Base-by-base conservation (phyloP, 2,797 vertebrate genomes). In the Protonibea diacanthus region DNA sequence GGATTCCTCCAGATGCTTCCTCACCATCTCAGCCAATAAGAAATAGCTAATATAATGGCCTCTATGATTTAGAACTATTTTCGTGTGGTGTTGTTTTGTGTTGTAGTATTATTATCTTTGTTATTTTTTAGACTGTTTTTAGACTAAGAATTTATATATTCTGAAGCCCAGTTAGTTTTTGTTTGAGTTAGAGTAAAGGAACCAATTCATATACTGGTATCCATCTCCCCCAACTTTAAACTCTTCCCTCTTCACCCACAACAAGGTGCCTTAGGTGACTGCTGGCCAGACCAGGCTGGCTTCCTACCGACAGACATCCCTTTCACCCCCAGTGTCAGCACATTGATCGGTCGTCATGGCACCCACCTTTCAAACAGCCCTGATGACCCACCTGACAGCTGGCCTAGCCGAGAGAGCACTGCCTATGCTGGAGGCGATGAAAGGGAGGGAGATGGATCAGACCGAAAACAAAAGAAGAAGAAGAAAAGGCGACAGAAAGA, bases 401-500 rank as follows among this genome's bases (percentile, higher is more conserved):
- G 92, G 93, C 87, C 90, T 15, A 69, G 66, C 58, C 86, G 80
- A 42, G 93, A 95, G 62, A 91, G 89, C 62, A 0, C 80, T 0
- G 76, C 89, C 15, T 81, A 90, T 1, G 91, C 88, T 21, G 90
- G 86, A 7, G 90, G 87, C 0, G 94, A 95, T 3, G 95, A 95
- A 78, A 86, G 86, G 63, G 94, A 95, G 17, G 78, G 63, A 3
- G 94, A 95, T 0, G 91, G 89, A 17, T 86, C 84, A 0, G 95
- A 95, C 65, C 88, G 92, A 44, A 95, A 95, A 74, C 94, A 95
- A 83, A 96, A 95, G 91, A 96, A 92, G 89, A 96, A 96, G 91
- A 96, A 96, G 87, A 96, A 95, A 89, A 94, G 95, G 71, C 89
- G 93, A 74, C 93, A 94, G 40, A 92, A 93, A 71, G 95, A 95